Evolutionary conservation across 2,888 invertebrate species (phyloP).

Genomic region (Chelonus formosanus): DNA sequence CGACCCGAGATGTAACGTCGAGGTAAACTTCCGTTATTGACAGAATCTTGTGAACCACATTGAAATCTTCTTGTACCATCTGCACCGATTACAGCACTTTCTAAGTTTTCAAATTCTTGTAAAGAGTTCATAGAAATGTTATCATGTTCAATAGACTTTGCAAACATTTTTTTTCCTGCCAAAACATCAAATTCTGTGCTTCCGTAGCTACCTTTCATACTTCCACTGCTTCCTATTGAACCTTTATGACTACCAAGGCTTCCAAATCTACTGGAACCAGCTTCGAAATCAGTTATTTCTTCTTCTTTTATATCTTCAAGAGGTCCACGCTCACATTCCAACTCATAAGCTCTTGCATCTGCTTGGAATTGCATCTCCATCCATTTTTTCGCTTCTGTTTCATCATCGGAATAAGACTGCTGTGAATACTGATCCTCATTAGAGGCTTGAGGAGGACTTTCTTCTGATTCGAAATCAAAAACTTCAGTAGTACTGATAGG

Average conservation of each 20-base stretch:
- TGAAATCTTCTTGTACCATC: slow-evolving; percentile 71
- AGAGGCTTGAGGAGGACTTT: slow-evolving; percentile 61
- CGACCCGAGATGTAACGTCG: slow-evolving; percentile 75
- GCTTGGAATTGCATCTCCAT: slow-evolving; percentile 89
- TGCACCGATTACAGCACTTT: slow-evolving; percentile 83
- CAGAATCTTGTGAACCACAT: slow-evolving; percentile 83
- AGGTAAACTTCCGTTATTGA: slow-evolving; percentile 83
- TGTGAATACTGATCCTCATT: slow-evolving; percentile 60
- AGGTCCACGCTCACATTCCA: slow-evolving; percentile 84
- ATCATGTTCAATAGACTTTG: slow-evolving; percentile 86
- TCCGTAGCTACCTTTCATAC: slow-evolving; percentile 84
- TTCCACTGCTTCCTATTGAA: slow-evolving; percentile 79
- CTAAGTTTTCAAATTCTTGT: slow-evolving; percentile 93
- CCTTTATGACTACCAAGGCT: slow-evolving; percentile 81
- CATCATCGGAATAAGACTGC: slow-evolving; percentile 61
- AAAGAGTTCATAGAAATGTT: slow-evolving; percentile 91
- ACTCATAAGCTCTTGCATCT: slow-evolving; percentile 73
- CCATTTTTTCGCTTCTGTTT: slow-evolving; percentile 84
- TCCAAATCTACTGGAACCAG: slow-evolving; percentile 77
- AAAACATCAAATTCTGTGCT: slow-evolving; percentile 89
- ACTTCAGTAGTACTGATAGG: slow-evolving; percentile 47
- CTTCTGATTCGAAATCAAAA: slow-evolving; percentile 62
- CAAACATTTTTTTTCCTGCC: slow-evolving; percentile 83
- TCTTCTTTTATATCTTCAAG: slow-evolving; percentile 93
- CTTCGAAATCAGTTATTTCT: slow-evolving; percentile 86